These are phyloP conservation scores for Accipiter cooperii DNA, from an alignment of 2,113 vertebrate species.

Conservation along the genomic window DNA sequence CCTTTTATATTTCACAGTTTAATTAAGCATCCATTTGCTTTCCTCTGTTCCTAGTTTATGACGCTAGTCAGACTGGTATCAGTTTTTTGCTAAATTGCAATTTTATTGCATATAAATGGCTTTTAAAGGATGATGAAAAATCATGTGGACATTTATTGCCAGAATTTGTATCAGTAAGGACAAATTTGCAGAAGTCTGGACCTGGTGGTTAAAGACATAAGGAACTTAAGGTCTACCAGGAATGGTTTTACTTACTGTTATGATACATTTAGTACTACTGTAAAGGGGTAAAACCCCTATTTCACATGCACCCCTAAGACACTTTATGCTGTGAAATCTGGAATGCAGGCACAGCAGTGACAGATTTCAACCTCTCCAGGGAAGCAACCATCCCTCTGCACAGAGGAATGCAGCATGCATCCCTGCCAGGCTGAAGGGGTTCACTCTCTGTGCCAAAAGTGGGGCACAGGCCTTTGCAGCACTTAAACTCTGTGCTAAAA, in stretches of 20 bases:
- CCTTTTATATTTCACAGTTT: not conserved
- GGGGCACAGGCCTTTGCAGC: not conserved
- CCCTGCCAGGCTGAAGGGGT: not conserved
- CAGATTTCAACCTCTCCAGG: not conserved
- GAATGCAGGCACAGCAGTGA: not conserved
- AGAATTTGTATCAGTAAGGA: not conserved
- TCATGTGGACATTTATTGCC: not conserved
- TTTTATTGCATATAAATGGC: not conserved
- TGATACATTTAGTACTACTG: not conserved
- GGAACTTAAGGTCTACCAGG: not conserved
- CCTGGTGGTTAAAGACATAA: not conserved
- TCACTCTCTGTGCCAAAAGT: not conserved
- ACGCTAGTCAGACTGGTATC: not conserved
- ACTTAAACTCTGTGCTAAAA: not conserved
- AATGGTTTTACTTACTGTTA: not conserved
- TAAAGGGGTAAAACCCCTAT: not conserved
- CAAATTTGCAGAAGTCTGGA: not conserved
- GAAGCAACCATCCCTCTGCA: not conserved
- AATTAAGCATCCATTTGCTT: not conserved
- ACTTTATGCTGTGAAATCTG: not conserved
- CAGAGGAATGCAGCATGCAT: rapidly evolving
- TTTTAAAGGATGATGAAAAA: not conserved
- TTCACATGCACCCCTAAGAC: not conserved
- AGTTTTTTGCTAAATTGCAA: not conserved
- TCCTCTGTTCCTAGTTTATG: not conserved